Evolutionary conservation across 2,113 vertebrate species (phyloP), one percentile per base, ranked within the genome.

Genomic region (Pavo muticus): DNA sequence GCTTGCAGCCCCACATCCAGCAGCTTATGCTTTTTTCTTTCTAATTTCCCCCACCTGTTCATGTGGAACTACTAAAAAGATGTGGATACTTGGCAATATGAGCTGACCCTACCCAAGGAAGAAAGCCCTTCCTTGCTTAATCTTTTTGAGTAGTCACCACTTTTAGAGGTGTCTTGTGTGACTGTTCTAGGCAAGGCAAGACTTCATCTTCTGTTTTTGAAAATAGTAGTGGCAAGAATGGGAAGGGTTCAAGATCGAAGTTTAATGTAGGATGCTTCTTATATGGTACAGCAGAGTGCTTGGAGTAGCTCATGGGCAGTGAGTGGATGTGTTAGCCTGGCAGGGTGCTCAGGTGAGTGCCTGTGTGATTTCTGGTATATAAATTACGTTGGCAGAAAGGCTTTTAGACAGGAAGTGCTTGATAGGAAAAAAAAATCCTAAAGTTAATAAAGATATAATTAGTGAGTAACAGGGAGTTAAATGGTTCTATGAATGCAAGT

Each of bases 51-150:
- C 5, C 69, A 74, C 24, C 69, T 40, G 69, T 37, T 74, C 0
- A 0, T 42, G 2, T 5, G 20, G 15, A 64, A 37, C 63, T 30
- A 11, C 45, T 12, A 24, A 19, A 35, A 35, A 73, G 37, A 11
- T 50, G 14, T 45, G 45, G 21, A 30, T n/a, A 30, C 0, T 0
- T 21, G 15, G n/a, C 48, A 39, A 57, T 25, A 8, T 27, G 42
- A 45, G 13, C 75, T 60, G 63, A 37, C 44, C 32, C 37, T 35
- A 3, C 32, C 9, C 27, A 16, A 11, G 63, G 63, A 80, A 19
- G 19, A 45, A 71, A 21, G 59, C 25, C 39, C 11, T 24, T 65
- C 37, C 35, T 61, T 30, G 39, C 30, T 37, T 15, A 32, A n/a
- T 35, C 9, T 0, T 17, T 71, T 65, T 40, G 24, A 32, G 17